Evolutionary conservation across 2,888 invertebrate species (phyloP), one percentile per base, ranked within the genome.

Genomic region (Dryocosmus kuriphilus): DNA sequence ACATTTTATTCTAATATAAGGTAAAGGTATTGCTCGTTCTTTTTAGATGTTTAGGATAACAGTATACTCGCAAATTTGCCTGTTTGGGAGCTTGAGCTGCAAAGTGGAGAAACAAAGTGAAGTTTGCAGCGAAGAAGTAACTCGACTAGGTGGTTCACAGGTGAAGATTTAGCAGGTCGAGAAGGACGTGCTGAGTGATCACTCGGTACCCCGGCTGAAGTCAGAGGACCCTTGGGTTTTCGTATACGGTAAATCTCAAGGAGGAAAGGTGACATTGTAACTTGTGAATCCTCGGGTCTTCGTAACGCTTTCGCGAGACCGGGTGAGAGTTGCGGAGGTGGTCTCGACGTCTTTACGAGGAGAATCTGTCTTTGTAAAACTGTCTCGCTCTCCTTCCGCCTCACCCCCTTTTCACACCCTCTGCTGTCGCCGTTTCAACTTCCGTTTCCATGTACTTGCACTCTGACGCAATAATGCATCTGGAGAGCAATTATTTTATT

Each of bases 301-400:
- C 85, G 88, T 87, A 86, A 88, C 84, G 85, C 83, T 84, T 84
- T 83, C 84, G 81, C 73, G 85, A 86, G 86, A 87, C 85, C 84
- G 80, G 82, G 82, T 79, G 82, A 81, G 83, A 88, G 86, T 84
- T 85, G 86, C 85, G 85, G 85, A 87, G 85, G 85, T 83, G 83
- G 74, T 80, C 84, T 81, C 83, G 89, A 89, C 89, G 87, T 87
- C 88, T 89, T 90, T 90, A 90, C 89, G 90, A 87, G 83, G 84
- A 83, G 86, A 87, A 90, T 89, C 87, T 88, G 87, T 90, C 90
- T 89, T 88, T 88, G 88, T 90, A 89, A 89, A 90, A 89, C 89
- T 89, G 89, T 89, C 89, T 83, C 77, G 82, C 19, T 27, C 27
- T 71, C 27, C 51, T 30, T 51, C 30, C 30, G 7, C 27, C 38